A percentile compares a stretch with the other conserved stretches of the same genome.
Conservation (phyloP, 1,140 invertebrate species). For the Polypedilum vanderplanki region DNA sequence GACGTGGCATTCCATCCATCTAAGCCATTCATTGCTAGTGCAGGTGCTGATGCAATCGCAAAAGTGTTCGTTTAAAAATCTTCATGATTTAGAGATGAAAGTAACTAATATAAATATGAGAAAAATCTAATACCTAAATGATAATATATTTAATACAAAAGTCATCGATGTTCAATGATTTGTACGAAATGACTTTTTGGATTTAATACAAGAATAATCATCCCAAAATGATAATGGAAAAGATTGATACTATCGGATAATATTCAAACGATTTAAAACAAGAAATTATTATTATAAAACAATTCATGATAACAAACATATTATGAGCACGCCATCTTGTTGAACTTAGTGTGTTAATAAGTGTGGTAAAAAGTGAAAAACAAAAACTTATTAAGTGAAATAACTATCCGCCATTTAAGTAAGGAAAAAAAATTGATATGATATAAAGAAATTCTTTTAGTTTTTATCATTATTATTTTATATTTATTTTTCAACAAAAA, state of each 20-base stretch:
- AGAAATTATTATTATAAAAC: neutral
- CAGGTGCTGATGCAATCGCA: conserved; percentile 94
- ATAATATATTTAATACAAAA: neutral
- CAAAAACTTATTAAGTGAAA: neutral
- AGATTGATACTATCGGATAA: neutral
- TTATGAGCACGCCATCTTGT: conserved; percentile 3
- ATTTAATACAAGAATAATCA: neutral
- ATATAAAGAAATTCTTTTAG: too few relatives aligned
- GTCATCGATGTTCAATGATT: too few relatives aligned
- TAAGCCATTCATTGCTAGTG: conserved; percentile 96
- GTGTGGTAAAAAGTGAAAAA: conserved; percentile 10
- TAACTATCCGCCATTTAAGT: neutral
- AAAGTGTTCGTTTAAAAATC: conserved; percentile 83
- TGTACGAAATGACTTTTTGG: too few relatives aligned
- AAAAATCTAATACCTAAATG: conserved; percentile 19
- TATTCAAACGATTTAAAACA: conserved; percentile 9
- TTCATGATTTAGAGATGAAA: neutral
- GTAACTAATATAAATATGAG: neutral
- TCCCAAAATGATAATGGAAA: neutral
- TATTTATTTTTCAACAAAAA: too few relatives aligned
- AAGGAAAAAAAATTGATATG: neutral
- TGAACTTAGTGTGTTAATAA: conserved; percentile 4
- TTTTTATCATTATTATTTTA: too few relatives aligned
- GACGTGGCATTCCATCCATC: conserved; percentile 99
- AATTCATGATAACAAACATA: too few relatives aligned